Base-by-base conservation (phyloP, 2,888 invertebrate genomes). In the Monopis laevigella region DNA sequence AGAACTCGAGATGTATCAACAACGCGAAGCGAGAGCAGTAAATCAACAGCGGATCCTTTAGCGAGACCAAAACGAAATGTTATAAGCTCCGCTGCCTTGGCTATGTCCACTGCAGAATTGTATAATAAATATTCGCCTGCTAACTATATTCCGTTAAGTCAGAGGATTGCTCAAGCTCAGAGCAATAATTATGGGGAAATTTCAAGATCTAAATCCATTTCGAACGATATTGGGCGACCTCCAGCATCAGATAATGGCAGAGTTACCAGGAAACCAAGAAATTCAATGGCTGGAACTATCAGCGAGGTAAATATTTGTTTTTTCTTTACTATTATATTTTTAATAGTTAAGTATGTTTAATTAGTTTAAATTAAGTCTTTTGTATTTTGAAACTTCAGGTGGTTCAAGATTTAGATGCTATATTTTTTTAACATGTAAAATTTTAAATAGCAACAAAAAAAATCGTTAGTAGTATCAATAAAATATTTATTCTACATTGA, bases 111-210 rank as follows among this genome's bases (percentile, higher is more conserved):
- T 1, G 86, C 88, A 21, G 89, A 90, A 47, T 67, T 90, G 46
- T 86, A 88, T 58, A 87, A 86, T 55, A 90, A 88, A 65, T 91
- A 91, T 59, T 90, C 90, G 27, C 88, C 90, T 38, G 83, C 87
- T 28, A 86, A 88, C 59, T 90, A 91, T 65, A 84, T 88, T 56
- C 89, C 90, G 46, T 53, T 74, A 28, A 78, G 82, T 1, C 77
- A 80, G 46, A 57, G 81, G 42, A 51, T 78, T 1, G 70, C 74
- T 36, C 63, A 69, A 36, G 64, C 63, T 11, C 61, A 61, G 39
- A 63, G 61, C n/a, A 65, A 69, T 48, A 55, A 45, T 36, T 71
- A 65, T 45, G 65, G 68, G 0, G 40, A 40, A 11, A 40, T 28
- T 7, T 14, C 27, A 13, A 27, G 42, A 6, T 85, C 85, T 1